Conservation (phyloP, 2,113 vertebrate species). For the Eubucco bourcierii region DNA sequence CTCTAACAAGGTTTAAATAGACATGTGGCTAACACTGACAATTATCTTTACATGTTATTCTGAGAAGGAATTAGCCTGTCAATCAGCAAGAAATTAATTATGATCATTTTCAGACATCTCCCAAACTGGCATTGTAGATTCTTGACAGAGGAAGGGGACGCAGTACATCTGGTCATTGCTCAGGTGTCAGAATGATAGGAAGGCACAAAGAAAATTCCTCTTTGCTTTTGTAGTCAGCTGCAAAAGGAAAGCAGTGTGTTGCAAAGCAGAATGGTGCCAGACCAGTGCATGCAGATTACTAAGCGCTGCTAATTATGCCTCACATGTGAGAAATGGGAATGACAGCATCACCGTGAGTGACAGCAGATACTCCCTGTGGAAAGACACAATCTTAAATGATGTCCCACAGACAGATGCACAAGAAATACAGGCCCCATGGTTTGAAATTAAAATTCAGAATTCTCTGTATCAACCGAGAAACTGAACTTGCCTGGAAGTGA, state of each 20-base stretch:
- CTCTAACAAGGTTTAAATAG: background rate
- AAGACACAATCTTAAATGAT: background rate
- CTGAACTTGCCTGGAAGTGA: background rate
- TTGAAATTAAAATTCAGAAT: conserved; percentile 37
- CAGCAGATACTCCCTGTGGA: background rate
- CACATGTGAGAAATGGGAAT: background rate
- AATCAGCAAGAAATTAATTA: background rate
- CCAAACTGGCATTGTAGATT: background rate
- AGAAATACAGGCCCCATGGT: background rate
- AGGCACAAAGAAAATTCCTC: background rate
- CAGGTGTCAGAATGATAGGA: background rate
- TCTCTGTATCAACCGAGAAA: background rate
- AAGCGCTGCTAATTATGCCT: background rate
- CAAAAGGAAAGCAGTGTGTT: background rate
- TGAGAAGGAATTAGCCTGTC: background rate
- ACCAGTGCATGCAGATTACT: background rate
- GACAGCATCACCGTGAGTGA: background rate
- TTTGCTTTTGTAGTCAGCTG: background rate
- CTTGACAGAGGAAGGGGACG: background rate
- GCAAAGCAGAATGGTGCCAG: background rate
- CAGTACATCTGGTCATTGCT: background rate
- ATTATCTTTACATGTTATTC: background rate
- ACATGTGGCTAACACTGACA: background rate
- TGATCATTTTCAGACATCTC: background rate
- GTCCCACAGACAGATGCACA: background rate